Conservation (phyloP, 2,888 invertebrate species). For the Brachypalpus laphriformis region DNA sequence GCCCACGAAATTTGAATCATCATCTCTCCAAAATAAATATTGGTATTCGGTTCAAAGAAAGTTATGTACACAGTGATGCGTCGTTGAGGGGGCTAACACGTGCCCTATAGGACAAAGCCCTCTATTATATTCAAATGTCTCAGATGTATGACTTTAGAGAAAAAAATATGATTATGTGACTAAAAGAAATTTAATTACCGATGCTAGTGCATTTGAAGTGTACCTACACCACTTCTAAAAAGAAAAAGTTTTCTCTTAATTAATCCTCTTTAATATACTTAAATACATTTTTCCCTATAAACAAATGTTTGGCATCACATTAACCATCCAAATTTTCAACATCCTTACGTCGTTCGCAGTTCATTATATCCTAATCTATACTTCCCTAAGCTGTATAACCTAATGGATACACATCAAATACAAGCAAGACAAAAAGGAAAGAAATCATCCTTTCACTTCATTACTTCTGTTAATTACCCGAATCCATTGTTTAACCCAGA, state of each 20-base stretch:
- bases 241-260: background rate
- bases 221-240: too few species aligned
- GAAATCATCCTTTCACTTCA: conserved; percentile 19
- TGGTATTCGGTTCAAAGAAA: too few species aligned
- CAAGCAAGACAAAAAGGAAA: background rate
- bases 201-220: too few species aligned
- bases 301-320: background rate
- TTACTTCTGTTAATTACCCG: conserved; percentile 30
- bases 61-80: too few species aligned
- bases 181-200: too few species aligned
- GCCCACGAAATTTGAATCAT: too few species aligned
- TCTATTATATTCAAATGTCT: too few species aligned
- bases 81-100: too few species aligned
- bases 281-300: background rate
- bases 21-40: too few species aligned
- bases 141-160: too few species aligned
- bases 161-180: too few species aligned
- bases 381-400: background rate
- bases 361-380: conserved; percentile 1
- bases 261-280: background rate
- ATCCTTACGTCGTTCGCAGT: background rate
- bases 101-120: too few species aligned
- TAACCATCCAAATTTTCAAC: background rate
- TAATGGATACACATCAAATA: background rate
- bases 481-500: conserved; percentile 9